Evolutionary conservation across 2,888 invertebrate genomes (phyloP).

Genomic region (Lasioglossum morio): DNA sequence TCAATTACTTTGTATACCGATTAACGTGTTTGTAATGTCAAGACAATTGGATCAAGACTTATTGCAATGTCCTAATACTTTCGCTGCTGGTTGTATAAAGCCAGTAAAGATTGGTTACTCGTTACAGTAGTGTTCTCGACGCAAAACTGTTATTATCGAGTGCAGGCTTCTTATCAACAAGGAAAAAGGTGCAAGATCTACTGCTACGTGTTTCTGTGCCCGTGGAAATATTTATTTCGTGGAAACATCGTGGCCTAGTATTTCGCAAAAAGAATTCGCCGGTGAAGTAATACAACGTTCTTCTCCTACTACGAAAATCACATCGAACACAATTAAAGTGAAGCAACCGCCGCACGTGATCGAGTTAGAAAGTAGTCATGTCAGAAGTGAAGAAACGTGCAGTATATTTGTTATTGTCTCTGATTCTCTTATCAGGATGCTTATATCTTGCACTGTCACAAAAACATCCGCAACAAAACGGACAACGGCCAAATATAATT

Average conservation of each 20-base stretch:
- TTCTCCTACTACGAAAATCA: neutral
- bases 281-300: neutral
- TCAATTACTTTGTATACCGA: neutral
- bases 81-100: slow-evolving; percentile 49
- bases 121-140: slow-evolving; percentile 25
- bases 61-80: slow-evolving; percentile 11
- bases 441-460: neutral
- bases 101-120: neutral
- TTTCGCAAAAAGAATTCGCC: neutral
- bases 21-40: neutral
- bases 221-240: neutral
- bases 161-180: slow-evolving; percentile 1
- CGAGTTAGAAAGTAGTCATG: slow-evolving; percentile 5
- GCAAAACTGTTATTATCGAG: slow-evolving; percentile 21
- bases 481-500: slow-evolving; percentile 84
- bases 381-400: neutral
- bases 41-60: neutral
- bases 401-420: neutral
- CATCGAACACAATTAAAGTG: neutral
- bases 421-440: neutral
- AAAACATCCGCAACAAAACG: neutral
- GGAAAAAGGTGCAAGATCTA: neutral
- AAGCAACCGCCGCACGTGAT: neutral
- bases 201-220: neutral
- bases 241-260: neutral